Evolutionary conservation across 2,797 vertebrate species (phyloP), one percentile per base, ranked within the genome.

Genomic region (Sebastes oblongus): DNA sequence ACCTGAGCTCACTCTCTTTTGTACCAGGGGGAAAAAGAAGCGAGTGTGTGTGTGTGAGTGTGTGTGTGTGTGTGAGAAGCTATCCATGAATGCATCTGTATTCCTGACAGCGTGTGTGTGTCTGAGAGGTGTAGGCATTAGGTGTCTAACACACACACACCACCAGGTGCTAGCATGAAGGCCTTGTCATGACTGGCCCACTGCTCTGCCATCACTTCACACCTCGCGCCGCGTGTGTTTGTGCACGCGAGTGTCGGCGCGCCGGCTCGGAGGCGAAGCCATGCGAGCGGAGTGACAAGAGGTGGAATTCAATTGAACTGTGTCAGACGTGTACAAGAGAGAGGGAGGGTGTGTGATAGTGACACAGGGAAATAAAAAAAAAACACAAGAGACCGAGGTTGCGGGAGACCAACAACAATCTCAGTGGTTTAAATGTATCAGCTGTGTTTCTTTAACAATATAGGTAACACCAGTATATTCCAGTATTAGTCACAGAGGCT

Each of bases 1-100:
- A 94, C 91, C 94, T 93, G 92, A 89, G 90, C 91, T 92, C 83
- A 64, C 89, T 90, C 86, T 86, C 89, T 88, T 88, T 91, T 88
- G 83, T 89, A 91, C 81, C 72, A 25, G 59, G 60, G 62, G 80
- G 77, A 66, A 75, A 79, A 82, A 56, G 64, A 72, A 70, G 79
- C 22, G 58, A 13, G 85, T 60, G 60, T 74, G 78, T 84, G 60
- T 46, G 30, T 20, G 46, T 25, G 62, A 7, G n/a, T 12, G 54
- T 20, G 22, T 56, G 77, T 66, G 83, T 85, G 80, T 79, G 29
- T 30, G 29, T 30, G 77, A 27, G 9, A 81, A 80, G 81, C 71
- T 80, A 84, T 72, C 83, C 80, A 81, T 79, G 80, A 78, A 65
- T 83, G 83, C 83, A 89, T 92, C 86, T 90, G 86, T 90, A 91